Evolutionary conservation across 2,888 invertebrate species (phyloP).

Genomic region (Pollenia labialis): DNA sequence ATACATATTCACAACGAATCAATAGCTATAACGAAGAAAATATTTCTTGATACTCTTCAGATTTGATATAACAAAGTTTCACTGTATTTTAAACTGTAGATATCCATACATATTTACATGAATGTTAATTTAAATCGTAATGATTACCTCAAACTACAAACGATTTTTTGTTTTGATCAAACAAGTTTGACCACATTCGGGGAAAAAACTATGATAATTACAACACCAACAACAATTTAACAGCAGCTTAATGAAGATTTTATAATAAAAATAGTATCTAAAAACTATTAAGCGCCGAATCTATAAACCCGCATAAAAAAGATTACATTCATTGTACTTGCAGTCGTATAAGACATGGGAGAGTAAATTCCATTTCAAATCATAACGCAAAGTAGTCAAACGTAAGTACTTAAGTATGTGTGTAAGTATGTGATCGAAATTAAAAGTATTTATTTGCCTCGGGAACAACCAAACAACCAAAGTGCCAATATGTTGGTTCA

Average conservation of each 20-base stretch:
- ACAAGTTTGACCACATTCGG: constrained; percentile 69
- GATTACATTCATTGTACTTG: not conserved
- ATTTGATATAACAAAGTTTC: too few relatives aligned
- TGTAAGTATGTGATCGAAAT: not conserved
- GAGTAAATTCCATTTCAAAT: not conserved
- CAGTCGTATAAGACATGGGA: not conserved
- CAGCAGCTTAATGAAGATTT: constrained; percentile 51
- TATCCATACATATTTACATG: constrained; percentile 6
- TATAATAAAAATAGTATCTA: constrained; percentile 34
- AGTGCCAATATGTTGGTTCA: not conserved
- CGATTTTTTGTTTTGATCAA: constrained; percentile 13
- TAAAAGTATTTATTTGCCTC: constrained; percentile 8
- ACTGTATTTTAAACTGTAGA: not conserved
- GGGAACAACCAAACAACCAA: not conserved
- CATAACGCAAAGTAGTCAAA: not conserved
- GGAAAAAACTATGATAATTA: constrained; percentile 44
- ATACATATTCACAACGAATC: too few relatives aligned
- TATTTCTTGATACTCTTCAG: too few relatives aligned
- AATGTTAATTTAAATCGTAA: constrained; percentile 39
- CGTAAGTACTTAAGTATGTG: not conserved
- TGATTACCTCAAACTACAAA: constrained; percentile 50
- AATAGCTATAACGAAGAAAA: too few relatives aligned
- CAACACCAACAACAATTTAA: constrained; percentile 18
- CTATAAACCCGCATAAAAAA: constrained; percentile 20
- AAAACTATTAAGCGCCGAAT: constrained; percentile 32